A percentile compares a stretch with the other conserved stretches of the same genome.
phyloP scores from a whole-genome alignment of 2,888 invertebrate species.

The Ephialtes manifestator region DNA sequence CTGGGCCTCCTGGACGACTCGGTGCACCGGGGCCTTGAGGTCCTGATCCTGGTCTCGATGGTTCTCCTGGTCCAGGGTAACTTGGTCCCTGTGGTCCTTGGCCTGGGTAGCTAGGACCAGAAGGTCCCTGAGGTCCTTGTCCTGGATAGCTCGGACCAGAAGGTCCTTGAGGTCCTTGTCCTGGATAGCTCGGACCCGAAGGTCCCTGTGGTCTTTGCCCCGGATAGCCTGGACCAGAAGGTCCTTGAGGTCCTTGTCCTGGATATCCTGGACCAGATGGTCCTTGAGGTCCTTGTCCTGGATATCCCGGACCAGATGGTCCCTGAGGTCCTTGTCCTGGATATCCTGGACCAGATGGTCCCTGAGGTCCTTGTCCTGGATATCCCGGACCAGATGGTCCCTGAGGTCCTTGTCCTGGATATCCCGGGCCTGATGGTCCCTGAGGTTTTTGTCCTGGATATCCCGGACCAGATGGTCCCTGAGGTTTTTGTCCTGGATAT shows the following conservation, averaged over 20 bases:
- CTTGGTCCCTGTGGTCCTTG: slow-evolving; percentile 64
- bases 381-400: slow-evolving; percentile 58
- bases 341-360: slow-evolving; percentile 78
- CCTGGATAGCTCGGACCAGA: slow-evolving; percentile 75
- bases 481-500: slow-evolving; percentile 79
- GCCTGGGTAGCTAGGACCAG: slow-evolving; percentile 73
- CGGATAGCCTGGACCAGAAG: slow-evolving; percentile 74
- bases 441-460: slow-evolving; percentile 77
- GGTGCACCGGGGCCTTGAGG: slow-evolving; percentile 61
- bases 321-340: slow-evolving; percentile 76
- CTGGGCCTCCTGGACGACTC: slow-evolving; percentile 80
- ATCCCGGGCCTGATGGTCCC: slow-evolving; percentile 62
- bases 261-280: slow-evolving; percentile 72
- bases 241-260: slow-evolving; percentile 75
- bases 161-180: slow-evolving; percentile 77
- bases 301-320: slow-evolving; percentile 72
- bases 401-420: slow-evolving; percentile 69
- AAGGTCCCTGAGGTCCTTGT: slow-evolving; percentile 74
- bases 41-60: slow-evolving; percentile 40
- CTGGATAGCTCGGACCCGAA: slow-evolving; percentile 76
- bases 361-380: slow-evolving; percentile 67
- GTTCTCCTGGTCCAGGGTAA: slow-evolving; percentile 50
- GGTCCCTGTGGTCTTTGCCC: slow-evolving; percentile 74
- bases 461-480: slow-evolving; percentile 80
- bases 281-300: slow-evolving; percentile 77